phyloP scores from a whole-genome alignment of 37 sponge, comb jelly and placozoan genomes.

The Hormiphora californensis region DNA sequence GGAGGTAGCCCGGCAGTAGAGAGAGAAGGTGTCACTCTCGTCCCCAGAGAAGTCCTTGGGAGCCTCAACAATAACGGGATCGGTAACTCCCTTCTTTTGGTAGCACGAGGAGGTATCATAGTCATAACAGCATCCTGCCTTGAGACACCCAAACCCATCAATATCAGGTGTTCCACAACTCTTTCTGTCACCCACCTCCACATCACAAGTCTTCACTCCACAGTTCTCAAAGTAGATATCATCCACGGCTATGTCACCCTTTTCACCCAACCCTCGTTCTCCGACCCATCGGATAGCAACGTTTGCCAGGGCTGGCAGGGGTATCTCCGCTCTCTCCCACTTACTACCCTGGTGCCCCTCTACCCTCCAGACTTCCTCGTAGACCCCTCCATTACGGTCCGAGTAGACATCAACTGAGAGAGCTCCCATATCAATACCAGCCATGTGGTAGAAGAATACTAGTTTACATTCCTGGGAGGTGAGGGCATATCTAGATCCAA shows the following conservation, averaged over 20 bases:
- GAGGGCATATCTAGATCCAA: background rate
- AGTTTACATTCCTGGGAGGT: conserved; percentile 3
- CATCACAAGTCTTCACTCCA: conserved; percentile 28
- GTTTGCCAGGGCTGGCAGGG: conserved; percentile 5
- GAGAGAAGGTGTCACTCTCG: conserved; percentile 2
- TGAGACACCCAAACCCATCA: background rate
- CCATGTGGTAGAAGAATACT: conserved; percentile 57
- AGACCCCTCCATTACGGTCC: background rate
- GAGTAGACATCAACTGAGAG: background rate
- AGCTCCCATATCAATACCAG: conserved; percentile 31
- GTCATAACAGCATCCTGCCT: background rate
- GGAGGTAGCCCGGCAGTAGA: background rate
- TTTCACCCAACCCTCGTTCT: background rate
- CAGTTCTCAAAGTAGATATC: conserved; percentile 41
- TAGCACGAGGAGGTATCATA: background rate
- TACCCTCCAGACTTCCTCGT: background rate
- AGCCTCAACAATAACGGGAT: background rate
- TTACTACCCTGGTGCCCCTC: conserved; percentile 28
- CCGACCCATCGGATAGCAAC: background rate
- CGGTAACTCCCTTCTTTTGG: background rate
- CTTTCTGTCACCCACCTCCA: background rate
- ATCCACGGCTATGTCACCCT: conserved; percentile 48
- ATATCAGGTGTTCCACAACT: background rate
- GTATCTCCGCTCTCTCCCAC: conserved; percentile 5
- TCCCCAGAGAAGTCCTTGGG: background rate